Conservation (phyloP, 2,888 invertebrate species). For the Lasioglossum morio region DNA sequence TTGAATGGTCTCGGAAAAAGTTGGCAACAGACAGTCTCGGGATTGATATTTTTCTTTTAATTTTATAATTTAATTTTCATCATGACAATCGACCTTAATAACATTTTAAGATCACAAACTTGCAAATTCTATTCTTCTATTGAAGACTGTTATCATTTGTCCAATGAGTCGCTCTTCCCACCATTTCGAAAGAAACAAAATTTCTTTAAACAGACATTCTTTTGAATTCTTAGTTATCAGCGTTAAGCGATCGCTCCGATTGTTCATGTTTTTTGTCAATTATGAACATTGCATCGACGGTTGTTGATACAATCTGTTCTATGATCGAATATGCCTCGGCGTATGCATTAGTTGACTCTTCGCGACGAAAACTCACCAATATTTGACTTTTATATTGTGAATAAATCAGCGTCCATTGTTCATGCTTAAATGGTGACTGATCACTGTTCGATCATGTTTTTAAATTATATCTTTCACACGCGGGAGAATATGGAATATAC, state of each 20-base stretch:
- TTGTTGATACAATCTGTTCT: conserved; percentile 1
- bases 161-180: no score
- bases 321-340: neutral
- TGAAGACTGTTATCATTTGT: no score
- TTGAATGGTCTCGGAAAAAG: no score
- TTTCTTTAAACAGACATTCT: neutral
- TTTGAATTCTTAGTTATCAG: neutral
- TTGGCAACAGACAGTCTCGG: no score
- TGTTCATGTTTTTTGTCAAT: conserved; percentile 22
- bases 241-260: neutral
- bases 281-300: neutral
- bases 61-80: no score
- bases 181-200: no score
- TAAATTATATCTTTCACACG: no score
- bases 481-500: no score
- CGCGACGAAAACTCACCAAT: neutral
- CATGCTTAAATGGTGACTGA: neutral
- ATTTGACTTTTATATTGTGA: neutral
- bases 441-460: neutral
- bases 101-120: no score
- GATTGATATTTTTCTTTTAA: no score
- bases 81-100: no score
- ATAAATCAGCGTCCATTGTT: neutral
- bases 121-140: no score
- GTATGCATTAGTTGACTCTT: conserved; percentile 13